These are phyloP conservation scores for Drosophila neocordata DNA, from an alignment of 1,140 invertebrate genomes.

Conservation along the genomic window DNA sequence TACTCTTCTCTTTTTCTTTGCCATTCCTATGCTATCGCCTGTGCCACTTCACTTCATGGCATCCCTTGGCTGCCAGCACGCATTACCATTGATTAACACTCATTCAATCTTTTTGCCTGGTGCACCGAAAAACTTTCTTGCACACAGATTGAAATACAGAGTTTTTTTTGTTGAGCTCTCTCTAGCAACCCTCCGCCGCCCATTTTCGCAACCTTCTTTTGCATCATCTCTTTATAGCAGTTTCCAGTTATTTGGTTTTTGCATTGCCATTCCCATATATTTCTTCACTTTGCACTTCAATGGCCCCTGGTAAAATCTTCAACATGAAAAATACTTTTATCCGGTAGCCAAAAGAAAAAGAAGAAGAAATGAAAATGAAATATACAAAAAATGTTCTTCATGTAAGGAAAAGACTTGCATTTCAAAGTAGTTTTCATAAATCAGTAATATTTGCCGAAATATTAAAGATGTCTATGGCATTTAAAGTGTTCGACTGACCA, in stretches of 20 bases:
- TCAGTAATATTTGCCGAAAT: conserved; percentile 66
- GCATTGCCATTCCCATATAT: conserved; percentile 53
- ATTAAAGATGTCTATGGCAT: conserved; percentile 69
- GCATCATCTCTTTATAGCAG: not conserved
- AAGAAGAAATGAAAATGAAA: conserved; percentile 11
- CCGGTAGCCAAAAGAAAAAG: conserved; percentile 32
- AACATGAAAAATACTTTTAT: conserved; percentile 78
- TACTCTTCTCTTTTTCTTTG: not conserved
- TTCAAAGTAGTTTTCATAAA: conserved; percentile 67
- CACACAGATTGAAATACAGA: conserved; percentile 79
- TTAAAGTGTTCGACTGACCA: conserved; percentile 48
- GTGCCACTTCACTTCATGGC: too few relatives aligned
- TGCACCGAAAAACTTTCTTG: conserved; percentile 69
- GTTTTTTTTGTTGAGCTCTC: conserved; percentile 68
- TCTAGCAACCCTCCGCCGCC: conserved; percentile 37
- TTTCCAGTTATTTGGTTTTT: conserved; percentile 68
- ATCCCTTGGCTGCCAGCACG: conserved; percentile 56
- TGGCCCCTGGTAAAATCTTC: conserved; percentile 59
- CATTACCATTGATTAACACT: conserved; percentile 79
- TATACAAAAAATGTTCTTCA: too few relatives aligned
- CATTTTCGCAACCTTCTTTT: conserved; percentile 5
- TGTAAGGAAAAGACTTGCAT: conserved; percentile 26
- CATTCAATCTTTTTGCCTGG: conserved; percentile 64
- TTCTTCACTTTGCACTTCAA: conserved; percentile 54
- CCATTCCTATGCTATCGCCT: not conserved